phyloP scores from a whole-genome alignment of 2,888 invertebrate genomes.

The Harpalus rubripes region DNA sequence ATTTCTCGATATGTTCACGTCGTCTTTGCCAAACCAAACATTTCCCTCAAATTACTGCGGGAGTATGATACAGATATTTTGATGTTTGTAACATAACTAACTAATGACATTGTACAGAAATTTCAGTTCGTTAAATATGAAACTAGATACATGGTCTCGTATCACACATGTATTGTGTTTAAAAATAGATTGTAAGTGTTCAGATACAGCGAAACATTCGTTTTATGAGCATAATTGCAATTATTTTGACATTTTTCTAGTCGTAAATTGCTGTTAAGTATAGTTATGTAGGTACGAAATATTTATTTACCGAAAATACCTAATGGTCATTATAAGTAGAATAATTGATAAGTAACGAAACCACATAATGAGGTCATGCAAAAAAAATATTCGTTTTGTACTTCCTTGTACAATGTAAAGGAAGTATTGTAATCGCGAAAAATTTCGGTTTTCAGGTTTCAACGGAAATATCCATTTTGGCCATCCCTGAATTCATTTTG shows the following conservation, averaged over 20 bases:
- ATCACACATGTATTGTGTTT: slow-evolving; percentile 5
- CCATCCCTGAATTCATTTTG: too few species aligned
- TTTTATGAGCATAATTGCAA: background rate
- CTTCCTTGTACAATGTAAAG: too few species aligned
- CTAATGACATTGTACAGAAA: background rate
- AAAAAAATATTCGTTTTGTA: too few species aligned
- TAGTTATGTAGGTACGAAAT: too few species aligned
- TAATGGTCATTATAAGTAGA: too few species aligned
- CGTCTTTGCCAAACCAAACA: background rate
- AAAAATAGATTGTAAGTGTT: slow-evolving; percentile 29
- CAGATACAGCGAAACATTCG: background rate
- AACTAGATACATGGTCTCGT: background rate
- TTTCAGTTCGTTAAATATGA: background rate
- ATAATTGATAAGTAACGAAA: too few species aligned
- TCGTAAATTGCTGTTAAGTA: background rate
- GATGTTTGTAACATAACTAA: background rate
- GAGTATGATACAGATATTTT: background rate
- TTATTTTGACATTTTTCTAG: background rate
- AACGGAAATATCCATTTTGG: too few species aligned
- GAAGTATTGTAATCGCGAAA: too few species aligned
- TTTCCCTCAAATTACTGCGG: background rate
- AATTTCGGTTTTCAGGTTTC: too few species aligned
- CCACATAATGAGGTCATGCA: too few species aligned
- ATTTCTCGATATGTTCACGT: background rate
- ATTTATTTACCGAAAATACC: too few species aligned